Evolutionary conservation across 2,797 vertebrate species (phyloP), one percentile per base, ranked within the genome.

Genomic region (Onychomys leucogaster): DNA sequence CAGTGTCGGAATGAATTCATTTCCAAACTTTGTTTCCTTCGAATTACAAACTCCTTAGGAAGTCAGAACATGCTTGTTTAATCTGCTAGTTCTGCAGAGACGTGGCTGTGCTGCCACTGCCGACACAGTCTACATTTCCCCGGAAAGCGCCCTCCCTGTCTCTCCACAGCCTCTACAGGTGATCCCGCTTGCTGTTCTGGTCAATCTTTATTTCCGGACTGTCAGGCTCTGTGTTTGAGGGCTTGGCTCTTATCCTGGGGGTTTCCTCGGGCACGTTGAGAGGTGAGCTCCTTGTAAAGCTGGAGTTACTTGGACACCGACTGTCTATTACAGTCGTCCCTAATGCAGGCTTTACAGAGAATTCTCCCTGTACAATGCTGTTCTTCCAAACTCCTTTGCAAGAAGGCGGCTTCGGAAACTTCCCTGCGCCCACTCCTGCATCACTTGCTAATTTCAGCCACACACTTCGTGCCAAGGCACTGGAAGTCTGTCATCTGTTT

Each of bases 1-100:
- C 77, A 94, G 94, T 13, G 46, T 95, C 83, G 91, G 84, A 84
- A 94, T 34, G 14, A 93, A 80, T 94, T 81, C 43, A n/a, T 90
- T 92, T 85, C 77, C 73, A 46, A 90, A 94, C 41, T 88, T 95
- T 52, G 67, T 57, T 90, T 92, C 13, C 49, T 94, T 90, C 94
- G 94, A 95, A 93, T 81, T 83, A 67, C 11, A 94, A 73, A 49
- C 46, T 92, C 55, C 77, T 80, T 59, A 49, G 37, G 57, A 90
- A 89, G 85, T 89, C 61, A 71, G 37, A 83, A 71, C 32, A 59
- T 27, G 57, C 61, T 78, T 59, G 25, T 83, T 89, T 80, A 41
- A 69, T 82, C 81, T 32, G 4, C 52, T 27, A 59, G 4, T 16
- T 17, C 34, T 55, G 80, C 37, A 29, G 43, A 88, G 43, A 49